Base-by-base conservation (phyloP, 2,888 invertebrate species). In the Vanessa cardui region DNA sequence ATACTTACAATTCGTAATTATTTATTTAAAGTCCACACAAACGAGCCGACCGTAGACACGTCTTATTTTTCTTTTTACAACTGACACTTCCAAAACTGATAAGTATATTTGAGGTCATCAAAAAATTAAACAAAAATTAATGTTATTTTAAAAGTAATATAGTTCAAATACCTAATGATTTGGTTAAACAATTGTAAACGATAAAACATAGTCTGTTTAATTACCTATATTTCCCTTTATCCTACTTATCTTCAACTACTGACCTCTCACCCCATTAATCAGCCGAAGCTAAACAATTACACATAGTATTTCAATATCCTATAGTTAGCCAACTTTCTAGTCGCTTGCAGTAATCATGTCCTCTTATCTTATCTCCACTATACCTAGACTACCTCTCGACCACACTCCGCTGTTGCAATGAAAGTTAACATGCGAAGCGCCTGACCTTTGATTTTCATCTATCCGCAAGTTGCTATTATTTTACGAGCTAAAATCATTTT, bases 291-390 rank as follows among this genome's bases (percentile, higher is more conserved):
- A 52, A 59, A 59, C 67, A 67, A 67, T 67, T 67, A 67, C 63
- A 67, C 44, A 45, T 63, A 66, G 47, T 45, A 61, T 61, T 56
- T 54, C 60, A 49, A 62, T 70, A 67, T 67, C 58, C 62, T 64
- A 60, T 60, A 63, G 69, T 62, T 59, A 59, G 62, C 56, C 31
- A 69, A 62, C 68, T 70, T 70, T 68, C 70, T 59, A 64, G 49
- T 20, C 54, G 62, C 50, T 50, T 16, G 52, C 60, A 66, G 50
- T 62, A 64, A 64, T 71, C 69, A 66, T 44, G 58, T 71, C 66
- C 59, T 49, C 52, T 71, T 69, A 71, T 69, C 71, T 71, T 66
- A 71, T 71, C 66, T 66, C 33, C 66, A 33, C 62, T 71, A 58
- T 56, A 26, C 26, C 5, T 26, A 26, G 64, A 68, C 56, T 52